phyloP scores from a whole-genome alignment of 1,140 invertebrate genomes.

The Zelostemma sp. region DNA sequence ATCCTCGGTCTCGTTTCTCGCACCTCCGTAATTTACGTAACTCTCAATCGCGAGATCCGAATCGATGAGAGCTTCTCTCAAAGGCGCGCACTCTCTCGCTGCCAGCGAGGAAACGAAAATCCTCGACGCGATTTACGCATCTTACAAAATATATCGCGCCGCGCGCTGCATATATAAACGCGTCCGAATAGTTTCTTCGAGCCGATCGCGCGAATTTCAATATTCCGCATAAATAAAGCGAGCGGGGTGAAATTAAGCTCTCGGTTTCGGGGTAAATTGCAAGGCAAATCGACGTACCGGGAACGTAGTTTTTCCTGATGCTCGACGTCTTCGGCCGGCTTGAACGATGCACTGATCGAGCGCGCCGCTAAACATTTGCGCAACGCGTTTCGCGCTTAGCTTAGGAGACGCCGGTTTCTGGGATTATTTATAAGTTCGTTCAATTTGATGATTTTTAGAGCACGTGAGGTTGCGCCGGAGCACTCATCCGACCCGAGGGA shows the following conservation, averaged over 20 bases:
- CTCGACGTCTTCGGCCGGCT: neutral
- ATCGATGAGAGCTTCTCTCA: constrained; percentile 24
- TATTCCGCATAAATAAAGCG: no score
- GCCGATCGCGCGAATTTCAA: constrained; percentile 48
- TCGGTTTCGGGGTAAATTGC: neutral
- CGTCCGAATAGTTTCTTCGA: neutral
- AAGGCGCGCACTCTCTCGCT: constrained; percentile 47
- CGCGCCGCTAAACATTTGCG: constrained; percentile 32
- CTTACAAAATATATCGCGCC: constrained; percentile 23
- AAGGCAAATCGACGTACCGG: constrained; percentile 2
- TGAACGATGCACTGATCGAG: constrained; percentile 27
- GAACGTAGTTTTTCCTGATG: neutral
- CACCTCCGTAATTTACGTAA: constrained; percentile 56
- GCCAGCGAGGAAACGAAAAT: constrained; percentile 50
- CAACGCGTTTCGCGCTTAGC: constrained; percentile 31
- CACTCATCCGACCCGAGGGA: constrained; percentile 13
- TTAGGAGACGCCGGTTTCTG: constrained; percentile 36
- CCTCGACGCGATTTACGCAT: constrained; percentile 51
- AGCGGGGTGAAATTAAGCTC: neutral
- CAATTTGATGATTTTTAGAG: constrained; percentile 49
- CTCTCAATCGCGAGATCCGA: constrained; percentile 24
- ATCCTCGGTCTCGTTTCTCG: constrained; percentile 45
- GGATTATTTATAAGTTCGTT: constrained; percentile 49
- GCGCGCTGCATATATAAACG: neutral
- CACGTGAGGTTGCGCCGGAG: constrained; percentile 39